phyloP scores from a whole-genome alignment of 1,140 invertebrate genomes.

The Dreissena rostriformis region DNA sequence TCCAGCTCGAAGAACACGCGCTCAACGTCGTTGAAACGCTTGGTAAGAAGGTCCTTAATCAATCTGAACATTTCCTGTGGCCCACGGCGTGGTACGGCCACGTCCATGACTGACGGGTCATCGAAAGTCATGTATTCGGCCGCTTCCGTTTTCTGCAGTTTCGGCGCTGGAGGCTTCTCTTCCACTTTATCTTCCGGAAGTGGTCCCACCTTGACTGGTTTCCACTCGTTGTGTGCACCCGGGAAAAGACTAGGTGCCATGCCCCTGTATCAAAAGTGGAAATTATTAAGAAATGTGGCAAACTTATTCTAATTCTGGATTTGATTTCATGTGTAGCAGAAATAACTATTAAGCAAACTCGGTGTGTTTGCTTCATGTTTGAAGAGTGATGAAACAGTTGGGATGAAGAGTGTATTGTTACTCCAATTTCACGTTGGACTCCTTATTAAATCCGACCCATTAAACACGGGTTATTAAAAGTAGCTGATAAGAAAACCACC shows the following conservation, averaged over 20 bases:
- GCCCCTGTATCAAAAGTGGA: conserved; percentile 62
- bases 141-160: conserved; percentile 31
- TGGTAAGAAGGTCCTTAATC: conserved; percentile 76
- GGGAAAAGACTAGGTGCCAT: conserved; percentile 75
- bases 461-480: too few relatives aligned
- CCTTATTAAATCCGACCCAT: too few relatives aligned
- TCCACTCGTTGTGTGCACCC: conserved; percentile 15
- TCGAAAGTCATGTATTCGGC: conserved; percentile 54
- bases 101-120: conserved; percentile 56
- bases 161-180: conserved; percentile 5
- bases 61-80: conserved; percentile 73
- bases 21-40: conserved; percentile 76
- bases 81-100: conserved; percentile 54
- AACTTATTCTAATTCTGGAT: too few relatives aligned
- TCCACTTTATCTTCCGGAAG: conserved; percentile 38
- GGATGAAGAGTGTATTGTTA: too few relatives aligned
- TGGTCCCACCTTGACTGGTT: conserved; percentile 31
- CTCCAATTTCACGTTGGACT: too few relatives aligned
- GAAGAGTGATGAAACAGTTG: too few relatives aligned
- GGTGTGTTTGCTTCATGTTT: too few relatives aligned
- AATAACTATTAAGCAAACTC: too few relatives aligned
- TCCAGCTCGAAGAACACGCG: conserved; percentile 76
- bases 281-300: too few relatives aligned
- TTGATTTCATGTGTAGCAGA: too few relatives aligned
- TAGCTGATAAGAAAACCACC: too few relatives aligned